Evolutionary conservation across 2,797 vertebrate genomes (phyloP).

Genomic region (Hydrolagus colliei): DNA sequence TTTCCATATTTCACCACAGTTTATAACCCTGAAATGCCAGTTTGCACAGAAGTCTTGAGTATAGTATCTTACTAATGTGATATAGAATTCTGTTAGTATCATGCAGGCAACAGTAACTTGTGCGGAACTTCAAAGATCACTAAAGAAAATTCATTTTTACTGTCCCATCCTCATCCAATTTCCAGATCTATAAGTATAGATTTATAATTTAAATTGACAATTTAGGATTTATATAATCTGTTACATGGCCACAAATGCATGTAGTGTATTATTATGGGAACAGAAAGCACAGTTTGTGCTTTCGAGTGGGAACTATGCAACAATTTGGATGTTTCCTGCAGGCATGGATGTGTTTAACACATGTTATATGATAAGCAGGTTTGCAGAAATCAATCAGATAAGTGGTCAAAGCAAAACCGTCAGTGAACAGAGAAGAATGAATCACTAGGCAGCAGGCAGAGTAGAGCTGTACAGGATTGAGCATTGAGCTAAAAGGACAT

Average conservation of each 20-base stretch:
- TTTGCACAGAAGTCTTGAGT: constrained; percentile 9
- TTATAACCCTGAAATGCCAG: neutral
- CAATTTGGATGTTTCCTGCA: neutral
- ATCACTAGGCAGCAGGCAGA: neutral
- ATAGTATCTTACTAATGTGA: neutral
- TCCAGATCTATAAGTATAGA: neutral
- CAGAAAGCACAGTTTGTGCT: too few species aligned
- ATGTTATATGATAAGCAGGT: too few species aligned
- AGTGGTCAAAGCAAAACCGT: neutral
- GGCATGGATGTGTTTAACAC: neutral
- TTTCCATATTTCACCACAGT: neutral
- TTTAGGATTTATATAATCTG: neutral
- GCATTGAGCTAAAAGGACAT: neutral
- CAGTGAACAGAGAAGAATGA: neutral
- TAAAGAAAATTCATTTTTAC: neutral
- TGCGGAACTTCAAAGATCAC: neutral
- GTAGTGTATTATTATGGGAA: too few species aligned
- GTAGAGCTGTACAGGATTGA: neutral
- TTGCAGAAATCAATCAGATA: neutral
- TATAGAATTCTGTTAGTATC: neutral
- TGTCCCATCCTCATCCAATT: neutral
- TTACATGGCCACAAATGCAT: neutral
- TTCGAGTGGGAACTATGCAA: neutral
- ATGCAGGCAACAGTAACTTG: neutral
- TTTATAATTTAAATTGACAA: neutral